phyloP scores from a whole-genome alignment of 2,888 invertebrate species.

The Leptinotarsa rubiginosa region DNA sequence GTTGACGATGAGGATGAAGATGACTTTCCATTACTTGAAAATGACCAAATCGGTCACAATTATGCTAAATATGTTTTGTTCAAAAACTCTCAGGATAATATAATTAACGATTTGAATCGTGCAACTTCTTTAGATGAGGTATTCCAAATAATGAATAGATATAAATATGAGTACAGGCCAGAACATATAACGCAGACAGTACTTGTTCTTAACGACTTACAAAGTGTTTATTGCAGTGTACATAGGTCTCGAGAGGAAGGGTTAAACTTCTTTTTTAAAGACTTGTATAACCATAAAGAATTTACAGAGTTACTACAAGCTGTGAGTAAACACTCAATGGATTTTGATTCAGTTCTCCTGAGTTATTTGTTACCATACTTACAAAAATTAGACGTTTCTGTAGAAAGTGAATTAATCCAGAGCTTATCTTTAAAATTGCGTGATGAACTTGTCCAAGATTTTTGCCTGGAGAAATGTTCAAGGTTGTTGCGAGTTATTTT shows the following conservation, averaged over 20 bases:
- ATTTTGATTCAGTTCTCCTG: constrained; percentile 63
- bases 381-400: constrained; percentile 65
- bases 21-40: constrained; percentile 32
- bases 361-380: constrained; percentile 67
- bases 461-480: constrained; percentile 60
- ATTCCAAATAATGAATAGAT: constrained; percentile 58
- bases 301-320: constrained; percentile 56
- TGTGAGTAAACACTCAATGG: constrained; percentile 56
- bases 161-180: constrained; percentile 46
- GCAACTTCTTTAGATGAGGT: constrained; percentile 62
- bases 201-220: constrained; percentile 63
- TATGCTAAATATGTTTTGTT: constrained; percentile 42
- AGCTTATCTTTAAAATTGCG: constrained; percentile 61
- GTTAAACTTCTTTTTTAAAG: constrained; percentile 55
- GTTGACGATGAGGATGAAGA: constrained; percentile 36
- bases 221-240: constrained; percentile 59
- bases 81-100: constrained; percentile 53
- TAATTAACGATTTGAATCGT: constrained; percentile 57
- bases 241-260: constrained; percentile 42
- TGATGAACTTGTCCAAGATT: constrained; percentile 51
- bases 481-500: constrained; percentile 65
- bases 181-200: constrained; percentile 57
- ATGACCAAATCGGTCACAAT: constrained; percentile 27
- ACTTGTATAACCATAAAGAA: constrained; percentile 55
- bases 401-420: constrained; percentile 59